These are phyloP conservation scores for Podiceps cristatus DNA, from an alignment of 2,113 vertebrate species.

Conservation along the genomic window DNA sequence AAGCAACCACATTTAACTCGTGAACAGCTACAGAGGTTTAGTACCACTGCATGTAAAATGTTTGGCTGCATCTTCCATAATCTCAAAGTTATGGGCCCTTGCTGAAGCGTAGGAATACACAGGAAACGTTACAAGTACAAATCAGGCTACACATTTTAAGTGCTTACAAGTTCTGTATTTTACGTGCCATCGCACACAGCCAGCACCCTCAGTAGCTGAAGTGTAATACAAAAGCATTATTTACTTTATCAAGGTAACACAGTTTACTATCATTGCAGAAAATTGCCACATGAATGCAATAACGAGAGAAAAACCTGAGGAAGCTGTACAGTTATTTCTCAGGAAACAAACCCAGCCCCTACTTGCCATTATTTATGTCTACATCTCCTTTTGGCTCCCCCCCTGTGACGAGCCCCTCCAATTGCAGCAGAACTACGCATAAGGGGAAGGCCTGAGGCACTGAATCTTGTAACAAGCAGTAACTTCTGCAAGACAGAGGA, in stretches of 20 bases:
- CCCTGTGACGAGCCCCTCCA: rapidly evolving
- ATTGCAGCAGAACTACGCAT: background rate
- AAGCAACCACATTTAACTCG: constrained; percentile 29
- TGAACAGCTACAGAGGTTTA: background rate
- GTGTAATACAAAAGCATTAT: background rate
- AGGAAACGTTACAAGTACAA: background rate
- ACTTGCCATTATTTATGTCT: background rate
- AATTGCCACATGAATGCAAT: background rate
- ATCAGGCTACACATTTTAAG: background rate
- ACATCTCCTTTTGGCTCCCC: background rate
- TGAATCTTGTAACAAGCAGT: background rate
- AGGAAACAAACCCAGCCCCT: background rate
- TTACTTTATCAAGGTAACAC: background rate
- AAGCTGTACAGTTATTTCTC: background rate
- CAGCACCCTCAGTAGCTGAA: background rate
- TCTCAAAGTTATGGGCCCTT: background rate
- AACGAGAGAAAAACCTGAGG: background rate
- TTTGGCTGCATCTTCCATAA: background rate
- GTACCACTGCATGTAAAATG: constrained; percentile 6
- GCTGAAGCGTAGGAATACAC: background rate
- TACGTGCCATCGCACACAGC: background rate
- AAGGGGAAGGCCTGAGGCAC: background rate
- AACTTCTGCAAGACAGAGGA: background rate
- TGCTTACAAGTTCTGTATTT: background rate
- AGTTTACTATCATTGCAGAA: background rate